These are phyloP conservation scores for Eleutherodactylus coqui DNA, from an alignment of 2,797 vertebrate species.

Conservation along the genomic window DNA sequence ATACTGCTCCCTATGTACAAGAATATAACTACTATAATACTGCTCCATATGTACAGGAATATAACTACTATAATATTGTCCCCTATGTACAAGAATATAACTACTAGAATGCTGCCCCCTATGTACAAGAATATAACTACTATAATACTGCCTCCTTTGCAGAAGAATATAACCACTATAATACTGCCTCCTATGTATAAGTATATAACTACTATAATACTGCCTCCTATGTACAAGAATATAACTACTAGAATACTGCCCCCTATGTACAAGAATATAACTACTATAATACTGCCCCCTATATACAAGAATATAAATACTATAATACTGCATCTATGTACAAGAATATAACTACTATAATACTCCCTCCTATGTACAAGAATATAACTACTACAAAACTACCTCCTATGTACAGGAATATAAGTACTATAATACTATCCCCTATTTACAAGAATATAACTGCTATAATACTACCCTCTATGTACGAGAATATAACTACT, in stretches of 20 bases:
- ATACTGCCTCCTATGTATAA: background rate
- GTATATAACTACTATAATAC: slow-evolving; percentile 6
- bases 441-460: background rate
- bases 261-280: background rate
- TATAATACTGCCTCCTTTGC: background rate
- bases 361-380: background rate
- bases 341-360: background rate
- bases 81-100: background rate
- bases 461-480: background rate
- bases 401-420: background rate
- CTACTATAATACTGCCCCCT: background rate
- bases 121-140: background rate
- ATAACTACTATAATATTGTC: slow-evolving; percentile 2
- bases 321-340: background rate
- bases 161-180: slow-evolving; percentile 12
- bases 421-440: background rate
- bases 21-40: background rate
- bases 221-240: background rate
- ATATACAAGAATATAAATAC: slow-evolving; percentile 3
- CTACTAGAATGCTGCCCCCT: background rate
- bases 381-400: slow-evolving; percentile 4
- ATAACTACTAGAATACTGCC: slow-evolving; percentile 1
- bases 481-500: background rate
- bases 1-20: background rate
- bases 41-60: background rate